phyloP scores from a whole-genome alignment of 2,113 vertebrate genomes.

The Nothocercus nigrocapillus region DNA sequence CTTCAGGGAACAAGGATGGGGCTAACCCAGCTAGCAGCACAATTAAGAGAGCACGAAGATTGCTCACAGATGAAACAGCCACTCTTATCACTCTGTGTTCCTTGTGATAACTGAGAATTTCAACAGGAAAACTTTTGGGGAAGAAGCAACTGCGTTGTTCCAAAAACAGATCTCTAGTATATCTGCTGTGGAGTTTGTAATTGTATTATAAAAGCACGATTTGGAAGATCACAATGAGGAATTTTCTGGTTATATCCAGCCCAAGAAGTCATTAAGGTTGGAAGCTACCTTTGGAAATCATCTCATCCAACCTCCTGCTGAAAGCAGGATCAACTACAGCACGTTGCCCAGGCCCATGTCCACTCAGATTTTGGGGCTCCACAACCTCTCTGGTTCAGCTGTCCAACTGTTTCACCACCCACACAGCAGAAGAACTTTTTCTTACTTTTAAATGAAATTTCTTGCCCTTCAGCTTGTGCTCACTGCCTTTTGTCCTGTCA shows the following conservation, averaged over 20 bases:
- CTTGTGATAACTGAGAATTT: neutral
- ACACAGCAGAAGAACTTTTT: neutral
- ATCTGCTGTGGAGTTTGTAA: neutral
- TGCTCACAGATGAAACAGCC: neutral
- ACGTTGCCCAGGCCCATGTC: neutral
- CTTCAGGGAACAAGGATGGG: neutral
- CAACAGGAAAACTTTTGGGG: neutral
- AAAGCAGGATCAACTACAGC: neutral
- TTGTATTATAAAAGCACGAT: neutral
- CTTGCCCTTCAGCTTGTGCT: neutral
- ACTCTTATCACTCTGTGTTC: rapidly evolving
- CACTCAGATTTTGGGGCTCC: neutral
- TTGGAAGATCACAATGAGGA: neutral
- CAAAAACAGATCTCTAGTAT: neutral
- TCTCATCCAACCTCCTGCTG: neutral
- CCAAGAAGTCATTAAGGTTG: neutral
- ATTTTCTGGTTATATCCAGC: neutral
- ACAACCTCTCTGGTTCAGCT: neutral
- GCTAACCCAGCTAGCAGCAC: neutral
- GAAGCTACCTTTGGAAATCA: neutral
- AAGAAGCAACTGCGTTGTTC: neutral
- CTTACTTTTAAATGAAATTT: neutral
- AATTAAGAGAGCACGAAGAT: neutral
- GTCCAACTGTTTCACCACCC: neutral
- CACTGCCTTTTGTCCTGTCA: neutral